A percentile compares a stretch with the other conserved stretches of the same genome.
These are phyloP conservation scores for Itoplectis maculator DNA, from an alignment of 2,888 invertebrate genomes.

Conservation along the genomic window DNA sequence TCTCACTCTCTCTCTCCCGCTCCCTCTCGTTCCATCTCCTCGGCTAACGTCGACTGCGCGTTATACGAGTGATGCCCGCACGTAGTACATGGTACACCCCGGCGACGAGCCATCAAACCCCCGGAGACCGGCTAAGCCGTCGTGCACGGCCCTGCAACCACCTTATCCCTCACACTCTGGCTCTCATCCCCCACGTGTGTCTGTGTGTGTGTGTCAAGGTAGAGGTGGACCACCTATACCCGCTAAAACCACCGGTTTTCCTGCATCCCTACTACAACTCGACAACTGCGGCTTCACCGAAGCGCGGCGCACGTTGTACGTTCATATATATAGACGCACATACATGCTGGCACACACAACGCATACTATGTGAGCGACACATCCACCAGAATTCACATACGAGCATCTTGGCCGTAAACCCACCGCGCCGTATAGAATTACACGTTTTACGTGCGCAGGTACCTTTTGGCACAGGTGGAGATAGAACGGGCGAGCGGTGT, in stretches of 20 bases:
- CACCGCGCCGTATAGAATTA: slow-evolving; percentile 25
- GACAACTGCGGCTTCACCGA: slow-evolving; percentile 28
- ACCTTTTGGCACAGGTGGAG: slow-evolving; percentile 30
- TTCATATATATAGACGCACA: background rate
- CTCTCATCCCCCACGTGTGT: no score
- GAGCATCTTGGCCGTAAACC: slow-evolving; percentile 35
- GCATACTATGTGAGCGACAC: slow-evolving; percentile 5
- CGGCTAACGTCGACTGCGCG: slow-evolving; percentile 44
- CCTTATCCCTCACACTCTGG: slow-evolving; percentile 52
- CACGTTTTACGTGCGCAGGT: slow-evolving; percentile 52
- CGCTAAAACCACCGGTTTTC: slow-evolving; percentile 55
- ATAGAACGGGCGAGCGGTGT: background rate
- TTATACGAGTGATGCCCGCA: slow-evolving; percentile 51
- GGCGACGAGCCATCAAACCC: slow-evolving; percentile 54
- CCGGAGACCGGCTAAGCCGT: slow-evolving; percentile 70
- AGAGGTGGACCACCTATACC: slow-evolving; percentile 16
- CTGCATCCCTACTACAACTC: slow-evolving; percentile 35
- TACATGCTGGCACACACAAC: no score
- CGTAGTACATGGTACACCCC: slow-evolving; percentile 45
- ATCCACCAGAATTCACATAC: slow-evolving; percentile 32
- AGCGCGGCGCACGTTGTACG: background rate
- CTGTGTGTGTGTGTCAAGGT: slow-evolving; percentile 42
- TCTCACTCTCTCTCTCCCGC: no score
- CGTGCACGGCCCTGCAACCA: slow-evolving; percentile 61
- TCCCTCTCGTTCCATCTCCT: slow-evolving; percentile 38